Conservation (phyloP, 2,888 invertebrate genomes). For the Camptogramma bilineatum region DNA sequence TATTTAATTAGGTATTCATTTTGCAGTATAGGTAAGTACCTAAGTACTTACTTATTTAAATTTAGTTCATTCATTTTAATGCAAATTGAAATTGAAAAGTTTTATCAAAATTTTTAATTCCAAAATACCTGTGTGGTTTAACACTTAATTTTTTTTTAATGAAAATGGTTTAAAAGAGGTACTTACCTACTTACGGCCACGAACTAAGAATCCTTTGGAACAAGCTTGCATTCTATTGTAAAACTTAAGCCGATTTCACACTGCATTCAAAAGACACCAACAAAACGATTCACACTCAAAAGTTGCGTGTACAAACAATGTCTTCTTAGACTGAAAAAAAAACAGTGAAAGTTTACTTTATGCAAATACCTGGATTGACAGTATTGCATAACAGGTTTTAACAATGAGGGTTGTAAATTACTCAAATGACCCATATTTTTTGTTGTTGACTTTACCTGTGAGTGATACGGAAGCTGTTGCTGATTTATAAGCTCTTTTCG, state of each 20-base stretch:
- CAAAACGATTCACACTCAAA: conserved; percentile 43
- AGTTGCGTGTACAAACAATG: conserved; percentile 56
- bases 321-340: conserved; percentile 54
- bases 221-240: neutral
- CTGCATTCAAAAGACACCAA: conserved; percentile 21
- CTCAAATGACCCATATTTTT: conserved; percentile 63
- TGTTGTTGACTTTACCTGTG: conserved; percentile 61
- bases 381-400: conserved; percentile 62
- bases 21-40: no score
- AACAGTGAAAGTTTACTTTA: conserved; percentile 76
- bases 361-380: conserved; percentile 53
- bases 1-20: no score
- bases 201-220: neutral
- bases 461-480: neutral
- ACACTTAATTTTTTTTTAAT: no score
- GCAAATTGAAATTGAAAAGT: no score
- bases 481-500: neutral
- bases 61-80: no score
- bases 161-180: no score
- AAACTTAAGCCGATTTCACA: conserved; percentile 20
- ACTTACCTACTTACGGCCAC: no score
- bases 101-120: no score
- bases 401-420: conserved; percentile 73
- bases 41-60: no score
- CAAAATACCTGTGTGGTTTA: no score